A percentile compares a stretch with the other conserved stretches of the same genome.
These are phyloP conservation scores for Polyploca ridens DNA, from an alignment of 2,888 invertebrate genomes.

Conservation along the genomic window DNA sequence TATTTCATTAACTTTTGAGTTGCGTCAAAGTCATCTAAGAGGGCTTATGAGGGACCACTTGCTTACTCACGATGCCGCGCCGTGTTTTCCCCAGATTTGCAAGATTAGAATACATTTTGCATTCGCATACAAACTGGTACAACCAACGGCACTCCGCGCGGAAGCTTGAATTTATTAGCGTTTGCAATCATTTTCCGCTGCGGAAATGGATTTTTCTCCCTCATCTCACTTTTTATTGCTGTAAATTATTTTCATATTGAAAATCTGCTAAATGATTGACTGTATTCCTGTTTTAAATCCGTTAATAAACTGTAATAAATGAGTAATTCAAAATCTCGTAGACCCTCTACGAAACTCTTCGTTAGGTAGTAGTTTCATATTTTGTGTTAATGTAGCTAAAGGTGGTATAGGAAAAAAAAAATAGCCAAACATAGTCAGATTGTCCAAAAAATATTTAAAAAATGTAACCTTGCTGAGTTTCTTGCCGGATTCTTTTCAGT, in stretches of 20 bases:
- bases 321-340: neutral
- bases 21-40: too few relatives aligned
- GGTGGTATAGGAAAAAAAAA: too few relatives aligned
- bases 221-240: neutral
- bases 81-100: neutral
- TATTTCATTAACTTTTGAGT: too few relatives aligned
- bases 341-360: neutral
- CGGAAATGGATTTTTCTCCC: conserved; percentile 5
- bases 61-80: too few relatives aligned
- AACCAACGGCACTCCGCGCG: neutral
- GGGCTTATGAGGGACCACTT: too few relatives aligned
- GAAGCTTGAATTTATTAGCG: conserved; percentile 8
- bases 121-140: conserved; percentile 4
- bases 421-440: too few relatives aligned
- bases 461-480: too few relatives aligned
- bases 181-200: conserved; percentile 6
- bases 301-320: neutral
- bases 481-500: too few relatives aligned
- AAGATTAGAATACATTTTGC: conserved; percentile 7
- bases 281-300: neutral
- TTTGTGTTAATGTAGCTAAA: too few relatives aligned
- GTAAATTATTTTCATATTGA: neutral
- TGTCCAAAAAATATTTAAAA: too few relatives aligned
- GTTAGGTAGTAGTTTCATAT: too few relatives aligned
- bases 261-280: neutral